Evolutionary conservation across 2,797 vertebrate genomes (phyloP), one percentile per base, ranked within the genome.

Genomic region (Pangasius larnaudii): DNA sequence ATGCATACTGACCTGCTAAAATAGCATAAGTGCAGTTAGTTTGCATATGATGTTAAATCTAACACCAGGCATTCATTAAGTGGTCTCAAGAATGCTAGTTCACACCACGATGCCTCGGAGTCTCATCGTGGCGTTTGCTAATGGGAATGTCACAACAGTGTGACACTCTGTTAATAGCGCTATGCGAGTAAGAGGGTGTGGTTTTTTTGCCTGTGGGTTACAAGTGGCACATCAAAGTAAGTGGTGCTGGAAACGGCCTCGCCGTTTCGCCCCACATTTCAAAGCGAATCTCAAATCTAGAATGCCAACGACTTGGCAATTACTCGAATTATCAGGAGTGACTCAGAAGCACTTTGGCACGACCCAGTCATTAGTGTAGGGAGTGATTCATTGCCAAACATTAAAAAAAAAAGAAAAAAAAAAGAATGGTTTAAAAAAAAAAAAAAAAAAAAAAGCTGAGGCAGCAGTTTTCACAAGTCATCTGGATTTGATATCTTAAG

Each of bases 161-260:
- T 78, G 86, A 83, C 67, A 63, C 65, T 24, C 39, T 67, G 74
- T 59, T 78, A 67, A 86, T 56, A 30, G 72, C 39, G 11, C 56
- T 46, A 42, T 16, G 42, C 36, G n/a, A 85, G 22, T 5, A 27
- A 42, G 8, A 61, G 11, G 42, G 18, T 71, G 53, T 75, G 65
- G 3, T n/a, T n/a, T 11, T 71, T 36, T 33, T 86, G 46, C 53
- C 22, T 77, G 51, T 53, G 59, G 56, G 65, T 90, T 91, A 88
- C 86, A 91, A 87, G 86, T 86, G 42, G 74, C 61, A 91, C 90
- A 88, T 93, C 91, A 93, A 91, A 91, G 91, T 63, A 78, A 84
- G 33, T 75, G 81, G 14, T 58, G 78, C 53, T 87, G 85, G 85
- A 87, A 89, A 83, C 49, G 74, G 74, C 78, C 58, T 84, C 33